A percentile compares a stretch with the other conserved stretches of the same genome.
These are phyloP conservation scores for Peromyscus attwateri DNA, from an alignment of 2,797 vertebrate genomes.

Conservation along the genomic window DNA sequence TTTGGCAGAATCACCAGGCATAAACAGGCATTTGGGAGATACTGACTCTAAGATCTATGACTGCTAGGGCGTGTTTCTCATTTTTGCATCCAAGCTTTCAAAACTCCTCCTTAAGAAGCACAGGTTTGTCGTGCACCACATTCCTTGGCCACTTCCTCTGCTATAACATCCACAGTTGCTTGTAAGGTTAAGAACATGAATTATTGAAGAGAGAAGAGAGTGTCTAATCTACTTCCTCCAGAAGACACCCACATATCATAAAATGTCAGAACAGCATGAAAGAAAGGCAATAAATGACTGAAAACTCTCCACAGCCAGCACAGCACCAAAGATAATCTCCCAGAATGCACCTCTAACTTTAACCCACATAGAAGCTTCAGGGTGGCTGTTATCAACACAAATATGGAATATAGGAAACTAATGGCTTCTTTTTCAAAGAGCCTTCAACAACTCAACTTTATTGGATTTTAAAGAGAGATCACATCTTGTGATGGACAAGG, in stretches of 20 bases:
- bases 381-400: not conserved
- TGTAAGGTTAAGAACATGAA: slow-evolving; percentile 72
- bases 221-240: slow-evolving; percentile 37
- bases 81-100: not conserved
- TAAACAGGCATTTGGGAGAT: not conserved
- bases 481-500: slow-evolving; percentile 21
- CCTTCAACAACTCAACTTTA: not conserved
- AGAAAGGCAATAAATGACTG: slow-evolving; percentile 54
- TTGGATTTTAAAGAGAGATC: not conserved
- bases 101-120: slow-evolving; percentile 42
- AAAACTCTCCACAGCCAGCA: not conserved
- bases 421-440: slow-evolving; percentile 51
- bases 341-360: not conserved
- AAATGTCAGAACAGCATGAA: slow-evolving; percentile 65
- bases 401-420: not conserved
- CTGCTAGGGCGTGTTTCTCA: not conserved
- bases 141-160: not conserved
- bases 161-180: not conserved
- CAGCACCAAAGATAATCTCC: not conserved
- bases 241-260: slow-evolving; percentile 39
- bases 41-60: not conserved
- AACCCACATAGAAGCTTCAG: not conserved
- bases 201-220: slow-evolving; percentile 54
- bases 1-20: not conserved
- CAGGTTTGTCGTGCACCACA: slow-evolving; percentile 7